phyloP scores from a whole-genome alignment of 2,888 invertebrate species.

The Scaptomyza cyrtandrae region DNA sequence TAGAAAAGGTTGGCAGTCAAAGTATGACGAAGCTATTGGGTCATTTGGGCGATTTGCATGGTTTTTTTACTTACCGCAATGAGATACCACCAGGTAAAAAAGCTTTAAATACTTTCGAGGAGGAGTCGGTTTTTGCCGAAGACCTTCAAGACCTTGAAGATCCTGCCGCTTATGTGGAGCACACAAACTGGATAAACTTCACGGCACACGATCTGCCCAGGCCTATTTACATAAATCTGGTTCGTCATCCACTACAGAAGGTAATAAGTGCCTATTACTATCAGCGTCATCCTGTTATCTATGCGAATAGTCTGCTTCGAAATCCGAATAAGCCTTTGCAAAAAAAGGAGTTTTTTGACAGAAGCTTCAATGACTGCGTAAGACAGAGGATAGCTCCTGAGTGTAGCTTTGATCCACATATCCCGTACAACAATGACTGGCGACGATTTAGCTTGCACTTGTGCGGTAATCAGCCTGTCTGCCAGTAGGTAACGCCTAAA shows the following conservation, averaged over 20 bases:
- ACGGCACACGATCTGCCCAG: conserved; percentile 90
- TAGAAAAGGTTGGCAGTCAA: conserved; percentile 96
- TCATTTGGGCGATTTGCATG: conserved; percentile 85
- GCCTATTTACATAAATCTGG: conserved; percentile 94
- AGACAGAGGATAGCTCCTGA: conserved; percentile 77
- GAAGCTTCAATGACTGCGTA: conserved; percentile 89
- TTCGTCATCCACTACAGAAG: conserved; percentile 94
- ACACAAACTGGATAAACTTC: conserved; percentile 94
- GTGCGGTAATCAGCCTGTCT: conserved; percentile 93
- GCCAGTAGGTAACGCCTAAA: conserved; percentile 87
- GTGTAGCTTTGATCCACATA: conserved; percentile 88
- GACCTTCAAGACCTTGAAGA: conserved; percentile 88
- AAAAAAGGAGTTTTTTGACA: conserved; percentile 59
- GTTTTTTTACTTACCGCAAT: conserved; percentile 87
- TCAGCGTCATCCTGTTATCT: conserved; percentile 84
- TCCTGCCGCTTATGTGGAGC: conserved; percentile 93
- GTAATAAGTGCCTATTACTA: conserved; percentile 96
- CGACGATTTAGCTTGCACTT: conserved; percentile 93
- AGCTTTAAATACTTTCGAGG: conserved; percentile 1
- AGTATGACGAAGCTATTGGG: conserved; percentile 92
- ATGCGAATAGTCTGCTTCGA: conserved; percentile 51
- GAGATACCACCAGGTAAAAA: conserved; percentile 90
- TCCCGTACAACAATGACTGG: conserved; percentile 92
- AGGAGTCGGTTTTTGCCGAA: conserved; percentile 89
- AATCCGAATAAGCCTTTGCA: conserved; percentile 41